phyloP scores from a whole-genome alignment of 2,113 vertebrate genomes.

The Petrocephalus microphthalmus region DNA sequence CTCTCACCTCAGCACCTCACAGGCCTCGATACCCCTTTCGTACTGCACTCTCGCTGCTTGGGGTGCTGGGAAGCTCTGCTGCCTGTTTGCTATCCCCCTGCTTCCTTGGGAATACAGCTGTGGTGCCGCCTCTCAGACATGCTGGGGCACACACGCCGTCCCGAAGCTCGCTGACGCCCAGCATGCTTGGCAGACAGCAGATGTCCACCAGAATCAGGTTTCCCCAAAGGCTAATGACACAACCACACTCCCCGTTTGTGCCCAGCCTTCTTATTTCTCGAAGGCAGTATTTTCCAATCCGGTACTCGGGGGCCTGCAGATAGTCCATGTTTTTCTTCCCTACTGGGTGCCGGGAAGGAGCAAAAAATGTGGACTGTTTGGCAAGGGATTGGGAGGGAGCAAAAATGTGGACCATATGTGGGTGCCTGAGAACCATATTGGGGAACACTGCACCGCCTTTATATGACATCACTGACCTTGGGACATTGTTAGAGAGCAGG shows the following conservation, averaged over 20 bases:
- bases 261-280: neutral
- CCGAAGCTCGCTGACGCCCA: neutral
- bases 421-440: neutral
- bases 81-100: neutral
- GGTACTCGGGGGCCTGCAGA: neutral
- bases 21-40: neutral
- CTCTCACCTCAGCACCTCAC: neutral
- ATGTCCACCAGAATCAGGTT: neutral
- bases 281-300: neutral
- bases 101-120: neutral
- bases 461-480: neutral
- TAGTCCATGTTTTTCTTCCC: neutral
- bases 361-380: too few relatives aligned
- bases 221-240: neutral
- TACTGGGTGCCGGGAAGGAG: neutral
- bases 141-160: neutral
- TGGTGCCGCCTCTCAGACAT: neutral
- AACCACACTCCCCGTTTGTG: neutral
- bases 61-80: neutral
- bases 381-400: too few relatives aligned
- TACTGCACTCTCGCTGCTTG: neutral
- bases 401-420: neutral
- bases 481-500: neutral
- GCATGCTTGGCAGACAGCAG: neutral
- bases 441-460: neutral